Conservation (phyloP, 2,888 invertebrate species). For the Tryphoninae sp. region DNA sequence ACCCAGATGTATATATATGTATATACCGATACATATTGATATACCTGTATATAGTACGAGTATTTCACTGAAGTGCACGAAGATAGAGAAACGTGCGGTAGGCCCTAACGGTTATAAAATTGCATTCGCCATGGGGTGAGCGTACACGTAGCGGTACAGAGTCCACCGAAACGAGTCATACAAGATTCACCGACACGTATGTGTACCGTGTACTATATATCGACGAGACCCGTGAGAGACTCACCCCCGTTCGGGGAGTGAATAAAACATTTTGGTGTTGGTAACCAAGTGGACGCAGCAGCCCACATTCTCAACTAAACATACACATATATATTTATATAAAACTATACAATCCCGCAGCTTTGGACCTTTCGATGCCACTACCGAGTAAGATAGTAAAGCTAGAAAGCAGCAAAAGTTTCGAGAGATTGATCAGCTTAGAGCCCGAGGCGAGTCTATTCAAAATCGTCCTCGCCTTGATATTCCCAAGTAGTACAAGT, state of each 20-base stretch:
- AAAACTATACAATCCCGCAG: neutral
- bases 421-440: neutral
- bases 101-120: constrained; percentile 11
- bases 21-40: neutral
- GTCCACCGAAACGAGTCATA: constrained; percentile 6
- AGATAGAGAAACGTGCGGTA: constrained; percentile 1
- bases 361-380: neutral
- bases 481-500: neutral
- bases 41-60: neutral
- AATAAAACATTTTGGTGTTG: constrained; percentile 16
- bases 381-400: neutral
- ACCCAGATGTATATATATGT: neutral
- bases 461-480: neutral
- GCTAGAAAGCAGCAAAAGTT: neutral
- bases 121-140: constrained; percentile 7
- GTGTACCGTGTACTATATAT: constrained; percentile 1
- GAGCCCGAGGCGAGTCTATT: neutral
- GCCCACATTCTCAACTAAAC: neutral
- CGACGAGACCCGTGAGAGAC: neutral
- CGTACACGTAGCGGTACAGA: constrained; percentile 8
- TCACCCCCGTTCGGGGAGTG: neutral
- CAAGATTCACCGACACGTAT: constrained; percentile 9
- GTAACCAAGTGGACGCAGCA: neutral
- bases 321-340: neutral
- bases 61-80: neutral